Evolutionary conservation across 2,113 vertebrate genomes (phyloP).

Genomic region (Cyphomyrus discorhynchus): DNA sequence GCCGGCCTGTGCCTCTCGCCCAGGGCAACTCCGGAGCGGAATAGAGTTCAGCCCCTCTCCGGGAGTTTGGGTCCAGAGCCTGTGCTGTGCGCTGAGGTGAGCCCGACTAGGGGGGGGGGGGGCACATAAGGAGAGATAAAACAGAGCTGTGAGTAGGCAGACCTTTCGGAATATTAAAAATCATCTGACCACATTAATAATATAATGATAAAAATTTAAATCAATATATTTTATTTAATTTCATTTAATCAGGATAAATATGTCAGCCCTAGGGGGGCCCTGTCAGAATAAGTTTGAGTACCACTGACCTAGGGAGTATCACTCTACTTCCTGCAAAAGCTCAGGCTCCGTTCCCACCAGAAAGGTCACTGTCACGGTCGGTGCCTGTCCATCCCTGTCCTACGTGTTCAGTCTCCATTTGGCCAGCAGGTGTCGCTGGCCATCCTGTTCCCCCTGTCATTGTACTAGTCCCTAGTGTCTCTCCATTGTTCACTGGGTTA

Average conservation of each 20-base stretch:
- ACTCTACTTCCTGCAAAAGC: not conserved
- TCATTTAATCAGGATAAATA: not conserved
- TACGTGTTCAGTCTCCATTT: too few relatives aligned
- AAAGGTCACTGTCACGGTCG: not conserved
- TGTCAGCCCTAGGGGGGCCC: not conserved
- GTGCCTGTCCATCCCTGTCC: too few relatives aligned
- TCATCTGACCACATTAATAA: not conserved
- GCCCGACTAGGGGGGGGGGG: not conserved
- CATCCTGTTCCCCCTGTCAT: too few relatives aligned
- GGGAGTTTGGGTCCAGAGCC: not conserved
- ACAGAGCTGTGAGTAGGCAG: too few relatives aligned
- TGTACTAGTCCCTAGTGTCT: too few relatives aligned
- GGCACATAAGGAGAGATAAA: too few relatives aligned
- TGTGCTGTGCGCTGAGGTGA: not conserved
- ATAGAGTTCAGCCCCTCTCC: not conserved
- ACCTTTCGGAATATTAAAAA: not conserved
- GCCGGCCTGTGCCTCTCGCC: not conserved
- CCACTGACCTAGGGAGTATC: not conserved
- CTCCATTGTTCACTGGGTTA: too few relatives aligned
- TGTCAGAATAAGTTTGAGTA: not conserved
- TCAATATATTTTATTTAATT: not conserved
- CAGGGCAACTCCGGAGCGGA: not conserved
- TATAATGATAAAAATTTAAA: not conserved
- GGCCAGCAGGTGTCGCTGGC: too few relatives aligned
- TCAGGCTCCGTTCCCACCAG: not conserved